Conservation (phyloP, 2,888 invertebrate species). For the Leptinotarsa tumamoca region DNA sequence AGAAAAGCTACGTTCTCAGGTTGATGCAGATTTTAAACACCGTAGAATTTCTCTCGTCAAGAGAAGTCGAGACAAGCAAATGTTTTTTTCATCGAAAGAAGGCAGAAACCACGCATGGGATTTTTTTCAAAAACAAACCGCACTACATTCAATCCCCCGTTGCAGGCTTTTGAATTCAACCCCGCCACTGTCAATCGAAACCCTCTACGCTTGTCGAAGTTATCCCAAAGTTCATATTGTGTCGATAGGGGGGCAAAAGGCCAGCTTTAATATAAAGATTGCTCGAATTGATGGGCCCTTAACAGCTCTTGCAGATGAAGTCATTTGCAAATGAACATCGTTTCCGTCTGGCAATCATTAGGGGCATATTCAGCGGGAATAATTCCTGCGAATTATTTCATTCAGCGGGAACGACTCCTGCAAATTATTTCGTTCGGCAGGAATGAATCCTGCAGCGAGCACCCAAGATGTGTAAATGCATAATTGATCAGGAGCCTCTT, state of each 20-base stretch:
- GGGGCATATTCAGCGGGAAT: conserved; percentile 66
- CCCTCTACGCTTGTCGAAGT: conserved; percentile 63
- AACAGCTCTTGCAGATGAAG: conserved; percentile 60
- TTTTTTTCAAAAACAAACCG: no score
- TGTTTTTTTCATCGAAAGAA: no score
- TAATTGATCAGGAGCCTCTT: conserved; percentile 61
- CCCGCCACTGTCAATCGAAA: conserved; percentile 11
- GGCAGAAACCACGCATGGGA: no score
- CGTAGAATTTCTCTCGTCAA: no score
- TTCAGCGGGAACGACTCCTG: conserved; percentile 66
- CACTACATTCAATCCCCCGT: background rate
- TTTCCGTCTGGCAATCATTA: conserved; percentile 65
- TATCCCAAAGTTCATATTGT: conserved; percentile 64
- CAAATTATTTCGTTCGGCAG: conserved; percentile 65
- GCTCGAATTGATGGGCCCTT: conserved; percentile 63
- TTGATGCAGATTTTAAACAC: no score
- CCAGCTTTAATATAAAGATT: conserved; percentile 66
- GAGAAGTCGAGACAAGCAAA: no score
- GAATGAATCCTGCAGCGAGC: conserved; percentile 62
- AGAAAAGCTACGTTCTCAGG: no score
- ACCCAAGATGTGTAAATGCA: conserved; percentile 53
- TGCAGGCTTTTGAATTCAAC: background rate
- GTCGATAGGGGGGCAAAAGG: conserved; percentile 54
- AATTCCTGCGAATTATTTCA: conserved; percentile 59
- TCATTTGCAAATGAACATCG: conserved; percentile 68